Evolutionary conservation across 37 sponge, comb jelly and placozoan genomes (phyloP).

Genomic region (Crambe crambe): DNA sequence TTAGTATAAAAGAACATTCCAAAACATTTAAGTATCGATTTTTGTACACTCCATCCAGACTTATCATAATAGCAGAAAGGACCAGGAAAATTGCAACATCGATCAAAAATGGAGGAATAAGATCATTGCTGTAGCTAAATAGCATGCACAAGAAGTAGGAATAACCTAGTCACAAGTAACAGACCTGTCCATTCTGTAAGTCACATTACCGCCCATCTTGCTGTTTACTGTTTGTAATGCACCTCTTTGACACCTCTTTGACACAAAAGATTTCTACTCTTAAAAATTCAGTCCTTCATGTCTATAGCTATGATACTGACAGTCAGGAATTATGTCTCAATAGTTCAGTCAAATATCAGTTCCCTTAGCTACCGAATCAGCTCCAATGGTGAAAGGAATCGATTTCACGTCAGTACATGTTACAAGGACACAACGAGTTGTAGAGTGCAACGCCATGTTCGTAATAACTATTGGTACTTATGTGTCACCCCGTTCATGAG

Average conservation of each 20-base stretch:
- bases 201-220: neutral
- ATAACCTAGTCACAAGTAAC: neutral
- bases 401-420: too few relatives aligned
- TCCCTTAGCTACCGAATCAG: neutral
- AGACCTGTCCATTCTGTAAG: constrained; percentile 13
- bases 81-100: neutral
- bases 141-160: neutral
- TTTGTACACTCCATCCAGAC: neutral
- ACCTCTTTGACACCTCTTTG: neutral
- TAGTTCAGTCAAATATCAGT: too few relatives aligned
- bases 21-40: neutral
- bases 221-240: neutral
- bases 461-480: too few relatives aligned
- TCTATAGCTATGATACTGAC: too few relatives aligned
- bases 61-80: neutral
- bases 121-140: neutral
- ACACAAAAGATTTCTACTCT: too few relatives aligned
- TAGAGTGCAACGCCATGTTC: too few relatives aligned
- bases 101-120: neutral
- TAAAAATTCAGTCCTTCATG: too few relatives aligned
- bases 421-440: too few relatives aligned
- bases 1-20: constrained; percentile 9
- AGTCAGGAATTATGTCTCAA: too few relatives aligned
- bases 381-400: neutral
- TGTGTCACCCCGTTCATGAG: too few relatives aligned